phyloP scores from a whole-genome alignment of 2,113 vertebrate species.

The Esox niger region DNA sequence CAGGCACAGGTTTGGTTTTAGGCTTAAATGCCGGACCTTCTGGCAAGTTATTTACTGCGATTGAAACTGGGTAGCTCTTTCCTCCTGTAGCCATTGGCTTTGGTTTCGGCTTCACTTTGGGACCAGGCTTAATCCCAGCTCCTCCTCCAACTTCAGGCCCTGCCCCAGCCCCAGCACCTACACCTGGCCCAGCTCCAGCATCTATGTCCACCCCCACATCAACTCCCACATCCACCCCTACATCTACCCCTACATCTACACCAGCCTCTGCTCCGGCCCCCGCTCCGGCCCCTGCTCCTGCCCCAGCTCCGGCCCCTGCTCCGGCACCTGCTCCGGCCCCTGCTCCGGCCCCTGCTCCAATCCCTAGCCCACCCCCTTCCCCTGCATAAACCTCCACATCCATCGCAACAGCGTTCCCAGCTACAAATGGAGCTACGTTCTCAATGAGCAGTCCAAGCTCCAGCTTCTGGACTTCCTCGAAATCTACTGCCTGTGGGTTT shows the following conservation, averaged over 20 bases:
- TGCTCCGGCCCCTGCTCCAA: background rate
- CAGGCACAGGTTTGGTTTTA: conserved; percentile 52
- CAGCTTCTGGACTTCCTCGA: conserved; percentile 73
- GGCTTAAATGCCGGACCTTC: conserved; percentile 81
- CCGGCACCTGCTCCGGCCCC: background rate
- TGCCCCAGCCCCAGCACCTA: conserved; percentile 16
- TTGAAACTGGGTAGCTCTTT: conserved; percentile 69
- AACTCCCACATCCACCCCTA: conserved; percentile 10
- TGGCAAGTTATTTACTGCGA: conserved; percentile 74
- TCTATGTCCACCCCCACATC: background rate
- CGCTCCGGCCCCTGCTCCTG: conserved; percentile 1
- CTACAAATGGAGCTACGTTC: conserved; percentile 68
- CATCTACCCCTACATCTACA: background rate
- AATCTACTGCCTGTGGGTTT: conserved; percentile 76
- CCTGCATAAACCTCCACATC: conserved; percentile 46
- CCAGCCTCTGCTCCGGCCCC: background rate
- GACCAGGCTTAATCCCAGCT: background rate
- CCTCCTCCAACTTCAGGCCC: conserved; percentile 8
- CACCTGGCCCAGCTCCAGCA: conserved; percentile 5
- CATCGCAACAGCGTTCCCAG: conserved; percentile 10
- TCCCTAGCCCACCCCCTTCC: conserved; percentile 17
- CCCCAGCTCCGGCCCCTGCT: background rate
- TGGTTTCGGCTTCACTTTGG: conserved; percentile 19
- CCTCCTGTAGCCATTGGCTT: conserved; percentile 13
- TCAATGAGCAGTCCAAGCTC: conserved; percentile 74